Conservation (phyloP, 1,140 invertebrate species). For the Lucilia cuprina region DNA sequence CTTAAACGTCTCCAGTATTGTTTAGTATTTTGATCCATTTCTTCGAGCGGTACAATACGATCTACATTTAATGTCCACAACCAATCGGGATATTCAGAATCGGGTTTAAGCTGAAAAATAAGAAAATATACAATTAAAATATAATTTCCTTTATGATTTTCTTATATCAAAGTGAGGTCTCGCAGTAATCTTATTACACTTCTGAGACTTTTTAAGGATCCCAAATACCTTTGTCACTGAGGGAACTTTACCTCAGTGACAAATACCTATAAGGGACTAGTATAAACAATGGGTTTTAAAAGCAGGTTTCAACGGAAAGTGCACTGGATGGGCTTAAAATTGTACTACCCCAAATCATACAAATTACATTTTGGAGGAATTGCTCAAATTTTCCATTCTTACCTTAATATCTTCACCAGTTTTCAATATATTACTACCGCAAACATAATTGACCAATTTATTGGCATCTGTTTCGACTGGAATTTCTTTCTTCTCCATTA, state of each 20-base stretch:
- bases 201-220: too few relatives aligned
- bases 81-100: conserved; percentile 94
- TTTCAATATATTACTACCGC: conserved; percentile 83
- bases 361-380: too few relatives aligned
- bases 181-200: too few relatives aligned
- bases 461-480: conserved; percentile 87
- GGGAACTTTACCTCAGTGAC: too few relatives aligned
- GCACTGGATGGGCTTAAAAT: too few relatives aligned
- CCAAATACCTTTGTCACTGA: too few relatives aligned
- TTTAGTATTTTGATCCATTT: conserved; percentile 81
- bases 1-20: conserved; percentile 80
- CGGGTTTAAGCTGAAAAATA: conserved; percentile 72
- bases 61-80: conserved; percentile 79
- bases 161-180: too few relatives aligned
- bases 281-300: too few relatives aligned
- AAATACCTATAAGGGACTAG: too few relatives aligned
- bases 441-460: conserved; percentile 81
- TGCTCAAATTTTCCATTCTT: neutral
- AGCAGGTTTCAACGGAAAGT: too few relatives aligned
- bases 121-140: neutral
- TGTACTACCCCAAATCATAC: too few relatives aligned
- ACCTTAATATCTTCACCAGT: conserved; percentile 81
- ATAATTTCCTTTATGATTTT: too few relatives aligned
- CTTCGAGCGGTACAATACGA: conserved; percentile 69
- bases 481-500: conserved; percentile 74